A percentile compares a stretch with the other conserved stretches of the same genome.
These are phyloP conservation scores for Micrastur ruficollis DNA, from an alignment of 2,797 vertebrate genomes.

Conservation along the genomic window DNA sequence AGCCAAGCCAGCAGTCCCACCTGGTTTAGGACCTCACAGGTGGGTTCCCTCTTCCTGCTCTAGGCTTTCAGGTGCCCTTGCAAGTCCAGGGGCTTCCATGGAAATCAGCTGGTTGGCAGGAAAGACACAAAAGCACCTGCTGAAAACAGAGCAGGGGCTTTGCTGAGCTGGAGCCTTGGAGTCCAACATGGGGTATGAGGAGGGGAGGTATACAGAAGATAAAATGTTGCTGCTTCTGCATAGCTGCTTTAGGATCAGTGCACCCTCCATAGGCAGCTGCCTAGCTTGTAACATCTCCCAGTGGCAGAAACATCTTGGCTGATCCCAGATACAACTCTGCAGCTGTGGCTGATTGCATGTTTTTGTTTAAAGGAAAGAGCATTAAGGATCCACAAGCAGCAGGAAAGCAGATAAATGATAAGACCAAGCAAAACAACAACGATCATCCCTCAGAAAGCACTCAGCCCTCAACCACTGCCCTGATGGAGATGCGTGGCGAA, in stretches of 20 bases:
- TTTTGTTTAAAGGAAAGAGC: conserved; percentile 72
- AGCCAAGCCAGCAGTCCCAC: not conserved
- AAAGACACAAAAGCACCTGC: not conserved
- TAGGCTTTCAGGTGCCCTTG: not conserved
- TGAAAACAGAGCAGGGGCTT: not conserved
- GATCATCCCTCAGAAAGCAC: not conserved
- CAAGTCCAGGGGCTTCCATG: not conserved
- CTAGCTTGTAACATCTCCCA: not conserved
- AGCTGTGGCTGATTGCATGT: not conserved
- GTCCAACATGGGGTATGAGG: not conserved
- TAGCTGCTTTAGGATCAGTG: not conserved
- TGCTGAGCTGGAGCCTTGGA: not conserved
- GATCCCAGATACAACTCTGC: not conserved
- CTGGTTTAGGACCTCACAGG: not conserved
- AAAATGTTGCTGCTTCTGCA: not conserved
- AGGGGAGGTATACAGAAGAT: not conserved
- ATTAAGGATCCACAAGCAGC: conserved; percentile 66
- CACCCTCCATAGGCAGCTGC: not conserved
- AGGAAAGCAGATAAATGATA: not conserved
- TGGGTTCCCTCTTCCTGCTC: fast-evolving
- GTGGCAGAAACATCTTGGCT: not conserved
- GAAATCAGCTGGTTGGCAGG: not conserved
- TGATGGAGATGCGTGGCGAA: not conserved
- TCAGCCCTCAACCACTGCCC: not conserved
- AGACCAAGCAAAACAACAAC: not conserved